Evolutionary conservation across 1,140 invertebrate genomes (phyloP).

Genomic region (Drosophila pseudoobscura): DNA sequence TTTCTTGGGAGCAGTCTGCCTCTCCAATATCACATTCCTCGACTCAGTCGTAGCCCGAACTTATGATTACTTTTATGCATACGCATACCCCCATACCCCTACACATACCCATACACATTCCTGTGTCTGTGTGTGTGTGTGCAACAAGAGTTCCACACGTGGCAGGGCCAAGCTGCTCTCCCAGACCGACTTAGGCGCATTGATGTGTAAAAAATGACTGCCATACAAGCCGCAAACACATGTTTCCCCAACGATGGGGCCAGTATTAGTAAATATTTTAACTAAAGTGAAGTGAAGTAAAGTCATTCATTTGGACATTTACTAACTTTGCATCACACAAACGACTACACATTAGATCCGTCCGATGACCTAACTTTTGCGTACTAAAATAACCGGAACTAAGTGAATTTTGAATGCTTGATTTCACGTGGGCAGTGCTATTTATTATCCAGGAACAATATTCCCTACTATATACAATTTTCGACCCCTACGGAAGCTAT

Average conservation of each 20-base stretch:
- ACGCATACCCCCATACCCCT: conserved; percentile 1
- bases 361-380: conserved; percentile 70
- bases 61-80: conserved; percentile 61
- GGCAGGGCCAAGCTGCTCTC: conserved; percentile 10
- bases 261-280: conserved; percentile 80
- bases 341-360: conserved; percentile 65
- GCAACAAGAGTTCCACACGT: conserved; percentile 19
- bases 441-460: conserved; percentile 31
- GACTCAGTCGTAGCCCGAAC: not conserved
- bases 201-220: conserved; percentile 71
- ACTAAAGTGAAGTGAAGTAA: conserved; percentile 71
- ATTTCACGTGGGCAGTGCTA: conserved; percentile 57
- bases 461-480: not conserved
- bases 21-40: not conserved
- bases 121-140: not conserved
- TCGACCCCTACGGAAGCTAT: not conserved
- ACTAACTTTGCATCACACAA: conserved; percentile 79
- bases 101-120: conserved; percentile 1
- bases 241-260: conserved; percentile 43
- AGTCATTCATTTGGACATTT: conserved; percentile 80
- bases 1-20: conserved; percentile 14
- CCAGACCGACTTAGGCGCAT: conserved; percentile 41
- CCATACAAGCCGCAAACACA: conserved; percentile 68
- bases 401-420: conserved; percentile 76
- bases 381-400: conserved; percentile 79